Evolutionary conservation across 2,888 invertebrate genomes (phyloP).

Genomic region (Uloborus plumipes): DNA sequence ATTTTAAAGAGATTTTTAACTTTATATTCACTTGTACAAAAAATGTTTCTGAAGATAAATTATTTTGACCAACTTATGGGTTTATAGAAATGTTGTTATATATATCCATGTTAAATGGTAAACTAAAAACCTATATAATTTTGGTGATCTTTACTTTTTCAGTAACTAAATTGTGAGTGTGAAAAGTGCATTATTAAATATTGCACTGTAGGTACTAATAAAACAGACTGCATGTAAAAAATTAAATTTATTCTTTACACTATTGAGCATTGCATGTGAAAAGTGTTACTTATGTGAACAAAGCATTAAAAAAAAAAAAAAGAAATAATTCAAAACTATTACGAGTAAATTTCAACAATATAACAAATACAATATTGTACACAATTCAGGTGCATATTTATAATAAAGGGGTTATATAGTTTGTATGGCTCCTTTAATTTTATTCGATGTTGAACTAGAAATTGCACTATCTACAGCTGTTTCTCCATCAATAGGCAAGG

Average conservation of each 20-base stretch:
- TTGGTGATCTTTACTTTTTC: too few relatives aligned
- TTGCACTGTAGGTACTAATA: too few relatives aligned
- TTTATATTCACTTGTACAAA: too few relatives aligned
- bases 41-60: too few relatives aligned
- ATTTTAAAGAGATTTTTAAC: too few relatives aligned
- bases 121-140: too few relatives aligned
- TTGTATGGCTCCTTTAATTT: slow-evolving; percentile 64
- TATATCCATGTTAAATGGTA: too few relatives aligned
- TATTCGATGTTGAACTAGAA: slow-evolving; percentile 12
- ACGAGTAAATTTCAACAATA: background rate
- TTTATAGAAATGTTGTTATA: too few relatives aligned
- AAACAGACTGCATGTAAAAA: background rate
- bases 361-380: background rate
- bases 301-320: background rate
- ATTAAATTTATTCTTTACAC: slow-evolving; percentile 22
- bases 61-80: too few relatives aligned
- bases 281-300: background rate
- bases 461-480: background rate
- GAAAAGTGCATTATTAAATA: too few relatives aligned
- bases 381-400: background rate
- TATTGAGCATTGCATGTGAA: slow-evolving; percentile 6
- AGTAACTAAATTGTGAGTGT: too few relatives aligned
- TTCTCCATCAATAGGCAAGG: background rate
- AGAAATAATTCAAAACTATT: background rate
- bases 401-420: slow-evolving; percentile 35